These are phyloP conservation scores for Spatula versicolor DNA, from an alignment of 2,797 vertebrate genomes.

Conservation along the genomic window DNA sequence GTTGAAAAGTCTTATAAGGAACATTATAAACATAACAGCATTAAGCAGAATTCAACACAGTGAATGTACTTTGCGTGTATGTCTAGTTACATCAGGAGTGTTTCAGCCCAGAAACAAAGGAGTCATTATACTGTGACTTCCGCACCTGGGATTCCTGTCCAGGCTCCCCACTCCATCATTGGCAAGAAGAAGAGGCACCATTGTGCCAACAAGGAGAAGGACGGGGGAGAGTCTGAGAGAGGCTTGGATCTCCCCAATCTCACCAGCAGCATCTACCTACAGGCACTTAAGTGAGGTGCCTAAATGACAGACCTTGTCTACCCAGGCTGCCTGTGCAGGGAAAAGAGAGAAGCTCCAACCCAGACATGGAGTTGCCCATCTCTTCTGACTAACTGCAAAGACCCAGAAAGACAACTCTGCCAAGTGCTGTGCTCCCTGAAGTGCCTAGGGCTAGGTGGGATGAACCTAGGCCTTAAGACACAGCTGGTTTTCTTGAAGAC, in stretches of 20 bases:
- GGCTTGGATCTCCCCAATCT: neutral
- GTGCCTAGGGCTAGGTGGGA: neutral
- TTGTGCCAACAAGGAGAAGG: neutral
- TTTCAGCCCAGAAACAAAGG: neutral
- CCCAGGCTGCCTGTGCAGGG: neutral
- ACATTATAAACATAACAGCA: neutral
- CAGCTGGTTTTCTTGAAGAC: neutral
- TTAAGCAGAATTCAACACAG: neutral
- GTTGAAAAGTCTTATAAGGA: neutral
- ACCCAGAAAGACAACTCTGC: neutral
- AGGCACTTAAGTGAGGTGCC: slow-evolving; percentile 22
- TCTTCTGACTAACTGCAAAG: neutral
- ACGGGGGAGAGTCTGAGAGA: neutral
- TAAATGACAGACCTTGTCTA: neutral
- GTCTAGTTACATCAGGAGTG: neutral
- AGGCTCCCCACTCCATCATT: neutral
- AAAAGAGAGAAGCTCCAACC: neutral
- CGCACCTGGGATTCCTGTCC: neutral
- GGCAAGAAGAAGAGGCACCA: neutral
- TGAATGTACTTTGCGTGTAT: fast-evolving
- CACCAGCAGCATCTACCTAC: neutral
- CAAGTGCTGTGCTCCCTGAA: neutral
- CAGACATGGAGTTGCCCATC: neutral
- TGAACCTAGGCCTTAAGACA: neutral
- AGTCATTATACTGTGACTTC: neutral